Percentiles rank a stretch among this genome's conserved stretches.
Evolutionary conservation across 2,888 invertebrate species (phyloP).

Genomic region (Syrista parreyssii): DNA sequence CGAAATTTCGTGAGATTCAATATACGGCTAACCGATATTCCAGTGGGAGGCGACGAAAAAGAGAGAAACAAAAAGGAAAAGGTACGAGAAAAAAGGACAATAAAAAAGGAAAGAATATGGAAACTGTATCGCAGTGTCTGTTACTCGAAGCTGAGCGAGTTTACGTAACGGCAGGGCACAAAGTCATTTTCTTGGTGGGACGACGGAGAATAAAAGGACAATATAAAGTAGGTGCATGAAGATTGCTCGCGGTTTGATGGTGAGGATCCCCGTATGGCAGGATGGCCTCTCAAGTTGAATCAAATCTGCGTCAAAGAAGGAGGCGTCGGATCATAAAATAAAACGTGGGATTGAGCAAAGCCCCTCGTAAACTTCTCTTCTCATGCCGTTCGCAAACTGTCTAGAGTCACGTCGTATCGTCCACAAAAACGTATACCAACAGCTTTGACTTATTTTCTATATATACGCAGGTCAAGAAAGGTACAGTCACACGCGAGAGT

Average conservation of each 20-base stretch:
- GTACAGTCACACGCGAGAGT: no score
- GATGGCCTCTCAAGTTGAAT: conserved; percentile 46
- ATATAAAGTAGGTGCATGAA: conserved; percentile 9
- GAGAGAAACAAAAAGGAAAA: background rate
- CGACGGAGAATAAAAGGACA: background rate
- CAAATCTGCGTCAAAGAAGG: conserved; percentile 34
- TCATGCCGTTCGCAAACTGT: background rate
- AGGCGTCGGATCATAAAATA: conserved; percentile 25
- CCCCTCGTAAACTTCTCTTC: background rate
- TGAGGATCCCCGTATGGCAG: conserved; percentile 12
- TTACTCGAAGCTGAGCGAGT: background rate
- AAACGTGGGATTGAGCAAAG: conserved; percentile 16
- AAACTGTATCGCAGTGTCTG: background rate
- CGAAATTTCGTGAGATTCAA: background rate
- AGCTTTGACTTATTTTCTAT: background rate
- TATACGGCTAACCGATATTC: background rate
- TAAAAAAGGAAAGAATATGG: background rate
- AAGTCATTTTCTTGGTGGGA: conserved; percentile 18
- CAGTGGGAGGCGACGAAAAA: background rate
- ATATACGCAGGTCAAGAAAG: background rate
- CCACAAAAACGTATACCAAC: background rate
- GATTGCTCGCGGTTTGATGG: conserved; percentile 14
- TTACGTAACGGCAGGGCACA: background rate
- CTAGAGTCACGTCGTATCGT: background rate
- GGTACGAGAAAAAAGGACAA: background rate